These are phyloP conservation scores for Enteromius unitaeniatus DNA, from an alignment of 2,797 vertebrate genomes.

Conservation along the genomic window DNA sequence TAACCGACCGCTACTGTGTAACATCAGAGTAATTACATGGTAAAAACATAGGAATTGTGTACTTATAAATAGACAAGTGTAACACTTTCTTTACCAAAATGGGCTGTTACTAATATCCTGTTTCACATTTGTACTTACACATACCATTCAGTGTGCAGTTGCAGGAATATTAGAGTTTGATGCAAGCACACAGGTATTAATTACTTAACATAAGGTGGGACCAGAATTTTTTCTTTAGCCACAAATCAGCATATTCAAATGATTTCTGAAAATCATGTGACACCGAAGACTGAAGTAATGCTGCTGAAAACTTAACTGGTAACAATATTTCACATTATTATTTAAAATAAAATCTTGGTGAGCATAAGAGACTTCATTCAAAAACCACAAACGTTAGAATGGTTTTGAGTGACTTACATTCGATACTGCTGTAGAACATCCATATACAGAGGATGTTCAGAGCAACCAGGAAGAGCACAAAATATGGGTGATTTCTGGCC, in stretches of 20 bases:
- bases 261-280: neutral
- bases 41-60: too few species aligned
- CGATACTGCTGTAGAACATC: constrained; percentile 84
- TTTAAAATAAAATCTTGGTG: neutral
- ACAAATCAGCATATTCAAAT: neutral
- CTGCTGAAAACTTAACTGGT: neutral
- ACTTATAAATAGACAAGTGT: too few species aligned
- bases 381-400: neutral
- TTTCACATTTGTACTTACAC: too few species aligned
- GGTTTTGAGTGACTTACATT: constrained; percentile 80
- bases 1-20: too few species aligned
- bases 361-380: neutral
- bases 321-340: neutral
- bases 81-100: too few species aligned
- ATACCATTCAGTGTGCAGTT: too few species aligned
- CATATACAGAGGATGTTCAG: constrained; percentile 79
- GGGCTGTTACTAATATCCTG: too few species aligned
- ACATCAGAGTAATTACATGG: too few species aligned
- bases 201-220: too few species aligned
- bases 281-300: neutral
- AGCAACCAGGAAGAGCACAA: constrained; percentile 85
- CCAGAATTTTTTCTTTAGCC: neutral
- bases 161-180: too few species aligned
- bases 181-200: too few species aligned
- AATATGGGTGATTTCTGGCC: constrained; percentile 90